A percentile compares a stretch with the other conserved stretches of the same genome.
These are phyloP conservation scores for Zenarchopterus dispar DNA, from an alignment of 2,797 vertebrate species.

Conservation along the genomic window DNA sequence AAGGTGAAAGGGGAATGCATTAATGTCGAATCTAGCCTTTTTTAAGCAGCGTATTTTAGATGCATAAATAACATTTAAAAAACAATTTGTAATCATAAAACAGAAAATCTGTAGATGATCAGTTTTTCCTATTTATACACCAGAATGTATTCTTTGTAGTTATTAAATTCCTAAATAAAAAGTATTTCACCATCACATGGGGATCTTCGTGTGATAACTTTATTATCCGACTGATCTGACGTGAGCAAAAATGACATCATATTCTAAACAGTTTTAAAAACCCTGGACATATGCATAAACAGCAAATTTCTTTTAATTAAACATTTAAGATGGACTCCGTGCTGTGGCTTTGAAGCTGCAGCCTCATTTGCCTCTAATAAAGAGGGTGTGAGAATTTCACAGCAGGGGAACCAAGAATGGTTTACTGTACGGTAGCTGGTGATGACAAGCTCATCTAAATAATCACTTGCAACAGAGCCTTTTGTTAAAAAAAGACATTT, in stretches of 20 bases:
- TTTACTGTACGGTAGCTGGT: conserved; percentile 29
- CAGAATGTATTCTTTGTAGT: too few relatives aligned
- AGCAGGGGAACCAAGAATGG: conserved; percentile 59
- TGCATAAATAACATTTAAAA: too few relatives aligned
- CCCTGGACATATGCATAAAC: conserved; percentile 3
- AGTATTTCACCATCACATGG: too few relatives aligned
- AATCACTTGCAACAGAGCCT: conserved; percentile 62
- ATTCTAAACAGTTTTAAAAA: conserved; percentile 4
- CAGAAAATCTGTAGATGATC: too few relatives aligned
- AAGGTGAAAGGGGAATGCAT: too few relatives aligned
- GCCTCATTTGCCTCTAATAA: conserved; percentile 43
- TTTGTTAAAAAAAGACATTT: conserved; percentile 60
- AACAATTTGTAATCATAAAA: too few relatives aligned
- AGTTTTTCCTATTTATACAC: too few relatives aligned
- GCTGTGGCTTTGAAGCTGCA: conserved; percentile 30
- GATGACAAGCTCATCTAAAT: conserved; percentile 73
- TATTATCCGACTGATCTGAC: too few relatives aligned
- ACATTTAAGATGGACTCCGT: not conserved
- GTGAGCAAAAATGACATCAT: not conserved
- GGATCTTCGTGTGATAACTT: too few relatives aligned
- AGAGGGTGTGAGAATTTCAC: conserved; percentile 53
- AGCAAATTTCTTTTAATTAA: conserved; percentile 1
- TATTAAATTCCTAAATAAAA: too few relatives aligned
- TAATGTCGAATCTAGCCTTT: too few relatives aligned
- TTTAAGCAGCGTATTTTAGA: too few relatives aligned